Percentiles rank a stretch among this genome's conserved stretches.
phyloP scores from a whole-genome alignment of 2,797 vertebrate species.

The Eulemur mongoz region DNA sequence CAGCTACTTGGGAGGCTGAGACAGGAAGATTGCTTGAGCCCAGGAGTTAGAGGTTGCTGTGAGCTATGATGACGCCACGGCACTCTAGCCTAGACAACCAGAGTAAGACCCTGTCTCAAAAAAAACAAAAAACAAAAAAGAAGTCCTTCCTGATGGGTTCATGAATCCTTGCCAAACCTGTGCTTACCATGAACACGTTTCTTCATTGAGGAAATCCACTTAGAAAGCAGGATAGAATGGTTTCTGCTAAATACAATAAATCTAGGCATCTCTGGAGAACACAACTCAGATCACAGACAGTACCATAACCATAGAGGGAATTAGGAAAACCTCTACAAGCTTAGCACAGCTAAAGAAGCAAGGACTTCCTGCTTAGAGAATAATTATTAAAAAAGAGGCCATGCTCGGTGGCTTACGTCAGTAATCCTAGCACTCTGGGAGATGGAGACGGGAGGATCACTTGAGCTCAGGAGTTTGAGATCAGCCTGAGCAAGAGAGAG shows the following conservation, averaged over 20 bases:
- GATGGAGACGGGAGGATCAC: too few relatives aligned
- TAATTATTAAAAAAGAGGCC: not conserved
- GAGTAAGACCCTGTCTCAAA: too few relatives aligned
- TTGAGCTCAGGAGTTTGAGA: too few relatives aligned
- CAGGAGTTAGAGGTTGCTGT: too few relatives aligned
- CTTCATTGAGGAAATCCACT: not conserved
- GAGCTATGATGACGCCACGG: too few relatives aligned
- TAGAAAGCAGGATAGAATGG: not conserved
- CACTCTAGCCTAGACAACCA: too few relatives aligned
- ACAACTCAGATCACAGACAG: not conserved
- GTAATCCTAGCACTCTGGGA: too few relatives aligned
- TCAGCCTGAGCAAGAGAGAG: too few relatives aligned
- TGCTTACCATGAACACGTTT: not conserved
- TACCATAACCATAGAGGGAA: not conserved
- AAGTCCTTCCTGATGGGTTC: not conserved
- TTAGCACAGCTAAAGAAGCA: not conserved
- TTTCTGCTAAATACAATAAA: not conserved
- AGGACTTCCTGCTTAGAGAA: not conserved
- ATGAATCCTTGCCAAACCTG: not conserved
- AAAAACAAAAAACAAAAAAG: too few relatives aligned
- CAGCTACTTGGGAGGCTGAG: too few relatives aligned
- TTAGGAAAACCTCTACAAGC: not conserved
- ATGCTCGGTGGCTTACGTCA: fast-evolving
- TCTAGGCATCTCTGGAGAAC: not conserved
- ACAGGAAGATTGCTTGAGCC: too few relatives aligned